phyloP scores from a whole-genome alignment of 2,888 invertebrate genomes.

The Oxystoma pomonae region DNA sequence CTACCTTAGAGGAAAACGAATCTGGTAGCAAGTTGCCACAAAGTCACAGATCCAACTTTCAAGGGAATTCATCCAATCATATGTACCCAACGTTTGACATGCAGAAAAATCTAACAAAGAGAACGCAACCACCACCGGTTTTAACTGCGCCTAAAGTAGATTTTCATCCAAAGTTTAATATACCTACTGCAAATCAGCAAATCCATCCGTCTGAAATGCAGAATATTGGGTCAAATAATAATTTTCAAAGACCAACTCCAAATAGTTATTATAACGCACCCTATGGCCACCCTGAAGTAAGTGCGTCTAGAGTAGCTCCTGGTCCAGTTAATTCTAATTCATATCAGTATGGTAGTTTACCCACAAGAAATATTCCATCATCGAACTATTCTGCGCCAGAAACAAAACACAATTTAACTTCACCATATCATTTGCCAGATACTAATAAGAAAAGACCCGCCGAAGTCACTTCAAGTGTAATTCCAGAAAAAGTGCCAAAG shows the following conservation, averaged over 20 bases:
- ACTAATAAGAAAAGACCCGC: slow-evolving; percentile 41
- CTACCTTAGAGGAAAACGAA: slow-evolving; percentile 61
- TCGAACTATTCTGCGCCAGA: background rate
- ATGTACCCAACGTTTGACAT: slow-evolving; percentile 39
- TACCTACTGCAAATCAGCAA: slow-evolving; percentile 39
- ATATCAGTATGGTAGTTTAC: background rate
- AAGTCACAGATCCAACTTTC: background rate
- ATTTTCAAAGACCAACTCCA: slow-evolving; percentile 24
- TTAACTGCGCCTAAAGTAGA: slow-evolving; percentile 69
- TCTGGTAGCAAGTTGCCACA: background rate
- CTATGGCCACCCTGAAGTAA: background rate
- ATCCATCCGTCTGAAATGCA: slow-evolving; percentile 20
- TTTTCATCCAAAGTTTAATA: slow-evolving; percentile 70
- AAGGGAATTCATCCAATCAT: slow-evolving; percentile 32
- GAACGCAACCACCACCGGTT: slow-evolving; percentile 37
- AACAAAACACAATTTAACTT: background rate
- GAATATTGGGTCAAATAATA: slow-evolving; percentile 34
- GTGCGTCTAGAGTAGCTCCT: background rate
- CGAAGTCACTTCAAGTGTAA: slow-evolving; percentile 36
- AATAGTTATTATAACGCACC: background rate
- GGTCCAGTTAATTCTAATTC: background rate
- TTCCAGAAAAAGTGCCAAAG: slow-evolving; percentile 50
- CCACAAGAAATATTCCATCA: background rate
- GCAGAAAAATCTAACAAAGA: slow-evolving; percentile 35
- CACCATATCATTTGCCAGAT: slow-evolving; percentile 8